phyloP scores from a whole-genome alignment of 2,797 vertebrate species.

The Sylvia borin region DNA sequence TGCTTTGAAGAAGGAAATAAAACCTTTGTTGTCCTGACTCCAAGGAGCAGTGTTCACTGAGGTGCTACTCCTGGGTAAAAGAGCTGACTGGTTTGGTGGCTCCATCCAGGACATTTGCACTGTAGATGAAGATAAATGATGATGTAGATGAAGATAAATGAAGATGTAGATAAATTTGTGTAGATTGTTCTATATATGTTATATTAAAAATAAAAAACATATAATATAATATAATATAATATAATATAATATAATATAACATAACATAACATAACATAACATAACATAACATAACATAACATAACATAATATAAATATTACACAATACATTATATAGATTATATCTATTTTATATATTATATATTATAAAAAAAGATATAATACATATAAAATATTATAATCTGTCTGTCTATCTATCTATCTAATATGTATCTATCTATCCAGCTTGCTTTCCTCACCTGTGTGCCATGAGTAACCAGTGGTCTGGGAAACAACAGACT shows the following conservation, averaged over 20 bases:
- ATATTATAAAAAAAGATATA: no score
- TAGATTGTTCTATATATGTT: neutral
- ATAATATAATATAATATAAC: no score
- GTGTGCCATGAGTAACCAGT: accelerated
- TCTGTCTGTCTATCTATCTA: no score
- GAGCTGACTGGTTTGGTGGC: neutral
- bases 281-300: no score
- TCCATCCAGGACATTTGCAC: accelerated
- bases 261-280: no score
- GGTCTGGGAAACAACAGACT: neutral
- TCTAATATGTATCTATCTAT: no score
- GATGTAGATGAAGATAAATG: neutral
- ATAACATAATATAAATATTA: no score
- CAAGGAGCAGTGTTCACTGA: neutral
- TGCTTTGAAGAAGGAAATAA: neutral
- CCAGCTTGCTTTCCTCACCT: neutral
- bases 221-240: no score
- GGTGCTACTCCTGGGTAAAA: neutral
- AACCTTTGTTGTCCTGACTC: neutral
- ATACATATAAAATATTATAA: no score
- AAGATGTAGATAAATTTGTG: neutral
- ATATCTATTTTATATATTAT: no score
- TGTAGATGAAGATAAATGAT: neutral
- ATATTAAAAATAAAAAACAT: no score
- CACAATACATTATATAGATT: no score